Evolutionary conservation across 2,797 vertebrate genomes (phyloP), one percentile per base, ranked within the genome.

Genomic region (Gymnocypris eckloni): DNA sequence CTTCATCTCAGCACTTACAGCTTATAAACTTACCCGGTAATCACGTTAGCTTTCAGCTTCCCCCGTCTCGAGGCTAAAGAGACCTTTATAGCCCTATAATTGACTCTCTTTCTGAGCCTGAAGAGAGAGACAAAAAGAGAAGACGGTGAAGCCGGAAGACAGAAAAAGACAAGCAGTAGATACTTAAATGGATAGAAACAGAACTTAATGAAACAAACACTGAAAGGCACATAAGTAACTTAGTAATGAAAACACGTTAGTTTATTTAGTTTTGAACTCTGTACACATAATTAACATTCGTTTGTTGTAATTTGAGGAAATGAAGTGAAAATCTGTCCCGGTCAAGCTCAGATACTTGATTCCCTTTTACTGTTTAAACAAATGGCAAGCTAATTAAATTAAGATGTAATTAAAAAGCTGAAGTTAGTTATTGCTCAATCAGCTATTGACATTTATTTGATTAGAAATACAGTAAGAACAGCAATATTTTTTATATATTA

Each of bases 1-100:
- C 92, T 96, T 95, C 94, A 95, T 96, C 94, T 90, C 92, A 93
- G 94, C 95, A 95, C 95, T 96, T 94, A 95, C 86, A 90, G 93
- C 91, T 92, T 93, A 94, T 94, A 95, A 95, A 95, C 93, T 94
- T 92, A 89, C 93, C 91, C 91, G 90, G 90, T 94, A 95, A 96
- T 95, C 86, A 86, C 90, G 95, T 96, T 95, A 96, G 91, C 86
- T 90, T 95, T 94, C 93, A 93, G 94, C 94, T 92, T 95, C 94
- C 92, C 83, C 93, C 90, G 93, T 92, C 87, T 90, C 92, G 91
- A 89, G 92, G 94, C 92, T 92, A 93, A 94, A 92, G 93, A 94
- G 94, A 95, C 93, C 75, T 94, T 95, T 94, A 95, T 94, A 94
- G 91, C 92, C 83, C 90, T 82, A 87, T 95, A 95, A 95, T 95